Percentiles rank a stretch among this genome's conserved stretches.
Conservation (phyloP, 2,888 invertebrate species). For the Teleiodes luculella region DNA sequence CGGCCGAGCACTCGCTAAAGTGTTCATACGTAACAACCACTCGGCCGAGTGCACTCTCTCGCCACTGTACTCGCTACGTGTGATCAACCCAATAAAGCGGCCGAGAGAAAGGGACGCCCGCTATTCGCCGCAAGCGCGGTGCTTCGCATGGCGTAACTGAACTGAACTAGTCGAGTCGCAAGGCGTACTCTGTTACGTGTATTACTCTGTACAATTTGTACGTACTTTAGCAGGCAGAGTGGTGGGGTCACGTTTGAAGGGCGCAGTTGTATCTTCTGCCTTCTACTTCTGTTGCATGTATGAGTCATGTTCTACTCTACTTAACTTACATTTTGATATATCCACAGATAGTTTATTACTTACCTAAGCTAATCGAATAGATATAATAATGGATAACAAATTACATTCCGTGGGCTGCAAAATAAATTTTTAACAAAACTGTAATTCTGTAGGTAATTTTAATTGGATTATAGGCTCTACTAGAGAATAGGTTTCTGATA, state of each 20-base stretch:
- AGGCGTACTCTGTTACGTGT: constrained; percentile 30
- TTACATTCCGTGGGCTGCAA: too few relatives aligned
- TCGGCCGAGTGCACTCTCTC: too few relatives aligned
- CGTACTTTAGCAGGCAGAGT: constrained; percentile 30
- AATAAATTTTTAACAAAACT: too few relatives aligned
- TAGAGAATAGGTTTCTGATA: too few relatives aligned
- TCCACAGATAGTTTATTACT: too few relatives aligned
- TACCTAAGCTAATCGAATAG: too few relatives aligned
- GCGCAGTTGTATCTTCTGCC: constrained; percentile 58
- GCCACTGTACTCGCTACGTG: too few relatives aligned
- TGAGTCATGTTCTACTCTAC: background rate
- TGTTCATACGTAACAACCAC: too few relatives aligned
- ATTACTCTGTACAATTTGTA: constrained; percentile 46
- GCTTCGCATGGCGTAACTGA: constrained; percentile 26
- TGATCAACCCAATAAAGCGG: background rate
- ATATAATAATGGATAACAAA: too few relatives aligned
- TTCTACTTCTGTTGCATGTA: constrained; percentile 63
- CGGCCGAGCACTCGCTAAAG: too few relatives aligned
- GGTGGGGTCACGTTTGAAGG: constrained; percentile 45
- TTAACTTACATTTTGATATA: background rate
- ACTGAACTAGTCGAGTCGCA: constrained; percentile 5
- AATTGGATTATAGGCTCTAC: too few relatives aligned
- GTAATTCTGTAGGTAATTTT: too few relatives aligned
- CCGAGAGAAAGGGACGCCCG: constrained; percentile 8
- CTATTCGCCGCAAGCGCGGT: constrained; percentile 22